Percentiles rank a stretch among this genome's conserved stretches.
These are phyloP conservation scores for Anomalospiza imberbis DNA, from an alignment of 2,797 vertebrate species.

Conservation along the genomic window DNA sequence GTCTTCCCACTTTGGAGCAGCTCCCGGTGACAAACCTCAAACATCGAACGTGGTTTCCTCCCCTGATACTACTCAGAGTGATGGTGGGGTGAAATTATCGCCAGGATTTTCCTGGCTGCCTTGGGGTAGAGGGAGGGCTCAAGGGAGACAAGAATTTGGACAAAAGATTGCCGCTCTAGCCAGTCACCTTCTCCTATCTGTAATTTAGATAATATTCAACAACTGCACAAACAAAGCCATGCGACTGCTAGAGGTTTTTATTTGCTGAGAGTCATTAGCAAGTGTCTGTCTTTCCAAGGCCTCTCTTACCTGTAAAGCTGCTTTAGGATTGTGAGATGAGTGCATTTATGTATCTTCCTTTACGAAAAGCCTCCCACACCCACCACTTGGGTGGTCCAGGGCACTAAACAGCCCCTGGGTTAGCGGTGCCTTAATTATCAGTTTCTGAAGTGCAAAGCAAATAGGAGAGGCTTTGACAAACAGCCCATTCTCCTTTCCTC, in stretches of 20 bases:
- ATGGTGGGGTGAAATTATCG: background rate
- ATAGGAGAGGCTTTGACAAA: background rate
- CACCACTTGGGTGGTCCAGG: background rate
- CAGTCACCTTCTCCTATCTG: background rate
- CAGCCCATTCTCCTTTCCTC: background rate
- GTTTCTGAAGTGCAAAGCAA: background rate
- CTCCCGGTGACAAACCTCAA: background rate
- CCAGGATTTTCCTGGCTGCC: background rate
- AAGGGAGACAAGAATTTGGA: background rate
- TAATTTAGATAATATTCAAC: background rate
- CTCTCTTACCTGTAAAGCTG: background rate
- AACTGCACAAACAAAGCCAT: background rate
- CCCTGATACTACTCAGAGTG: background rate
- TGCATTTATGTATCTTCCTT: background rate
- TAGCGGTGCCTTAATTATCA: background rate
- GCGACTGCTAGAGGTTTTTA: background rate
- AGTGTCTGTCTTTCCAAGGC: background rate
- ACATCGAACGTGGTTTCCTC: background rate
- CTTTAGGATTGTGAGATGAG: background rate
- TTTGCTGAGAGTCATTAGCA: background rate
- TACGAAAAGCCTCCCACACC: background rate
- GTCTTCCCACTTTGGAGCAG: background rate
- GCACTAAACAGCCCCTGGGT: background rate
- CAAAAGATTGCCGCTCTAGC: background rate
- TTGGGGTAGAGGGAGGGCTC: background rate